Base-by-base conservation (phyloP, 2,797 vertebrate species). In the Propithecus deckenii region DNA sequence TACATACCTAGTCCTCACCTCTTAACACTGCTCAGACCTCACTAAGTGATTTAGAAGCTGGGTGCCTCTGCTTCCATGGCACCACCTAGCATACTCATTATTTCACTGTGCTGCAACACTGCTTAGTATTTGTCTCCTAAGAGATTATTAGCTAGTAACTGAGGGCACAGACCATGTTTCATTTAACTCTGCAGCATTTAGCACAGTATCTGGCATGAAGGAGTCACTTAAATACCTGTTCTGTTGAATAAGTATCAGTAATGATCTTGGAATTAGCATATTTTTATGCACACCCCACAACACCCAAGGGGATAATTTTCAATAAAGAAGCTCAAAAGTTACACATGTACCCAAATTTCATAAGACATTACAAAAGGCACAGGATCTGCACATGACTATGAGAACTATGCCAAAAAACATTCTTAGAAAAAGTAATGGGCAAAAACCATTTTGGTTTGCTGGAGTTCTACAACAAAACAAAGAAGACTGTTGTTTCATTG, bases 321-420 rank as follows among this genome's bases (percentile, higher is more conserved):
- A 95, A 32, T n/a, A 85, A 91, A 63, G 81, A 86, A 91, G 38
- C 57, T 96, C 92, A 74, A 63, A 92, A 93, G 74, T 69, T 43
- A 78, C 4, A 48, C 32, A 38, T 28, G 43, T 38, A 69, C 23
- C 50, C 22, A 48, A 85, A 95, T 76, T 88, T 95, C 85, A 59
- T n/a, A 93, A 95, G 57, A 57, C 46, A 41, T 0, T 63, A 50
- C 74, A 91, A 93, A 91, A 46, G 43, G 79, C 59, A 90, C 30
- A 38, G 35, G 50, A 63, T 63, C 28, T 57, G 55, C 61, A 84
- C 32, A 10, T 65, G 85, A 86, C 86, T 81, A 4, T 48, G 38
- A 96, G 50, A 93, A 85, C 57, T 55, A 14, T n/a, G 35, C 79
- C 78, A 76, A 93, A 83, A 59, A 65, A 65, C 32, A 65, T n/a